A percentile compares a stretch with the other conserved stretches of the same genome.
Conservation (phyloP, 2,888 invertebrate species). For the Ephialtes manifestator region DNA sequence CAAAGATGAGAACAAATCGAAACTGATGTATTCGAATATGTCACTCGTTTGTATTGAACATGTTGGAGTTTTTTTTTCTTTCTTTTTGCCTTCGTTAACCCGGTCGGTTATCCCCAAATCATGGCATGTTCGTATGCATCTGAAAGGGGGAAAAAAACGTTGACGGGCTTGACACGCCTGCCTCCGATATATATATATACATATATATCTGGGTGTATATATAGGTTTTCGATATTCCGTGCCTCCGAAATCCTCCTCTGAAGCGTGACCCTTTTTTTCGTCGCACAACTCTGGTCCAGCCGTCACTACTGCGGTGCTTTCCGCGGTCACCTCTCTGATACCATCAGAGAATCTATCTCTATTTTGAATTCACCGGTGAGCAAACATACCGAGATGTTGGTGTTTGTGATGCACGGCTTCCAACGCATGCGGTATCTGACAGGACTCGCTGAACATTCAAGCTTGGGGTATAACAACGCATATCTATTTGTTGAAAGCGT, state of each 20-base stretch:
- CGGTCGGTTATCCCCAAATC: constrained; percentile 36
- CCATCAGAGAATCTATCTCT: constrained; percentile 6
- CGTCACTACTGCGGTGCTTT: constrained; percentile 41
- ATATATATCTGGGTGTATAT: neutral
- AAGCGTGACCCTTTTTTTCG: constrained; percentile 22
- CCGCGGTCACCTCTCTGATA: constrained; percentile 37
- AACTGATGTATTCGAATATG: constrained; percentile 24
- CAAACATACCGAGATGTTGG: constrained; percentile 44
- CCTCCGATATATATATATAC: neutral
- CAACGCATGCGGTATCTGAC: constrained; percentile 10
- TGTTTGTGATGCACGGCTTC: constrained; percentile 38
- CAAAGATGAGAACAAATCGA: constrained; percentile 6
- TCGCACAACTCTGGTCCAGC: no score
- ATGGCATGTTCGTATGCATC: constrained; percentile 21
- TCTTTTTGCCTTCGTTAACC: constrained; percentile 23
- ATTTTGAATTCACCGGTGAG: constrained; percentile 8
- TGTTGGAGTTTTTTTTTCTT: neutral
- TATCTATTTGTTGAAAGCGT: neutral
- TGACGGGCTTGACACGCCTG: constrained; percentile 31
- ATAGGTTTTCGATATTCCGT: neutral
- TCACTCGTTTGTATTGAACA: constrained; percentile 9
- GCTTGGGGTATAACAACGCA: neutral
- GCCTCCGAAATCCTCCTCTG: no score
- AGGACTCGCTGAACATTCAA: neutral
- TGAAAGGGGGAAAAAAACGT: constrained; percentile 48